Conservation (phyloP, 2,113 vertebrate species). For the Crotalus tigris region DNA sequence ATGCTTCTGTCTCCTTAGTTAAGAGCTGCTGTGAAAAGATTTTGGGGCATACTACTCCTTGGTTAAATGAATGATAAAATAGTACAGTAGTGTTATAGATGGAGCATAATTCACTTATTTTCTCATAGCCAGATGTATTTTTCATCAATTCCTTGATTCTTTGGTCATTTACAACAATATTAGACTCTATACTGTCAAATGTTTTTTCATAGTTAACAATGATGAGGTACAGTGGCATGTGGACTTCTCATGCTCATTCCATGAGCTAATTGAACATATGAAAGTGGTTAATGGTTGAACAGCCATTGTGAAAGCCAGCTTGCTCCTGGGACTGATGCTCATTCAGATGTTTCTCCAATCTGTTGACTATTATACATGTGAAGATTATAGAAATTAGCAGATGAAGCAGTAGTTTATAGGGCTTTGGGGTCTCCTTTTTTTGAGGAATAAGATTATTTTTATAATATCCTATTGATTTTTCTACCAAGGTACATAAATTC, state of each 20-base stretch:
- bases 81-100: background rate
- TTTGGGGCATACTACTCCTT: background rate
- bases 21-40: background rate
- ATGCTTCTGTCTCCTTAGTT: background rate
- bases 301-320: background rate
- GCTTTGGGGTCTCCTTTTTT: background rate
- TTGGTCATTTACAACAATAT: background rate
- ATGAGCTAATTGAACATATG: background rate
- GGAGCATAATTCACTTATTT: background rate
- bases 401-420: background rate
- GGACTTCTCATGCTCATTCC: background rate
- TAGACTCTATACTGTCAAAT: background rate
- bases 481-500: background rate
- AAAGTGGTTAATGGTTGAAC: background rate
- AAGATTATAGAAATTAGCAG: background rate
- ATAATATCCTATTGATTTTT: background rate
- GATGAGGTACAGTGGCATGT: background rate
- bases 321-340: background rate
- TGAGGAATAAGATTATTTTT: background rate
- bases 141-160: background rate
- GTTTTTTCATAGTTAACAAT: background rate
- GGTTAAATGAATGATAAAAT: background rate
- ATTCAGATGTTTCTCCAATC: background rate
- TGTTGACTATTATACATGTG: background rate
- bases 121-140: background rate